Evolutionary conservation across 1,140 invertebrate species (phyloP).

Genomic region (Bombyx mori): DNA sequence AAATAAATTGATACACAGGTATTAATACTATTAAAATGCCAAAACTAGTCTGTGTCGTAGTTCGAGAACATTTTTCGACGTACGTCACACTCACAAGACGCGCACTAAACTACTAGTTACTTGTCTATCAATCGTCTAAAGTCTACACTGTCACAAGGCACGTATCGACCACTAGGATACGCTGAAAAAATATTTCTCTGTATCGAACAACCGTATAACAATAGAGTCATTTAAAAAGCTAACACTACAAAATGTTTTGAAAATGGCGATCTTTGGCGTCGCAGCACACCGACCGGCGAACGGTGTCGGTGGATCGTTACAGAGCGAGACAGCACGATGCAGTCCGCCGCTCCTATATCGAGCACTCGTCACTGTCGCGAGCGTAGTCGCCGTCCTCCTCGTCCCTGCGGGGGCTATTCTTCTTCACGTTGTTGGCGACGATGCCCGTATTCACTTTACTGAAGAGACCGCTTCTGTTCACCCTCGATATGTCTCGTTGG

Average conservation of each 20-base stretch:
- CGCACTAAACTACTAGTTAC: conserved; percentile 8
- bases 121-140: conserved; percentile 17
- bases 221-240: conserved; percentile 5
- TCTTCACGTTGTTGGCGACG: conserved; percentile 49
- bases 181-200: conserved; percentile 59
- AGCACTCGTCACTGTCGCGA: conserved; percentile 74
- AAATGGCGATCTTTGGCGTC: conserved; percentile 38
- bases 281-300: conserved; percentile 2
- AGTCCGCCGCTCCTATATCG: conserved; percentile 43
- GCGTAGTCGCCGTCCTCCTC: conserved; percentile 73
- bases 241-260: conserved; percentile 4
- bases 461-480: conserved; percentile 58
- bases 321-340: conserved; percentile 11
- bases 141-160: conserved; percentile 54
- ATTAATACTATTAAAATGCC: conserved; percentile 46
- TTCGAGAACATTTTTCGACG: conserved; percentile 24
- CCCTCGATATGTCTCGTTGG: conserved; percentile 43
- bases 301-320: conserved; percentile 4
- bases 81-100: not conserved
- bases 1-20: conserved; percentile 32
- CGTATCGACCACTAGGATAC: conserved; percentile 55
- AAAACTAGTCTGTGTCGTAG: conserved; percentile 42
- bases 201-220: conserved; percentile 20
- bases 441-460: conserved; percentile 61
- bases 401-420: conserved; percentile 30